Evolutionary conservation across 2,888 invertebrate species (phyloP).

Genomic region (Aspidiotus destructor): DNA sequence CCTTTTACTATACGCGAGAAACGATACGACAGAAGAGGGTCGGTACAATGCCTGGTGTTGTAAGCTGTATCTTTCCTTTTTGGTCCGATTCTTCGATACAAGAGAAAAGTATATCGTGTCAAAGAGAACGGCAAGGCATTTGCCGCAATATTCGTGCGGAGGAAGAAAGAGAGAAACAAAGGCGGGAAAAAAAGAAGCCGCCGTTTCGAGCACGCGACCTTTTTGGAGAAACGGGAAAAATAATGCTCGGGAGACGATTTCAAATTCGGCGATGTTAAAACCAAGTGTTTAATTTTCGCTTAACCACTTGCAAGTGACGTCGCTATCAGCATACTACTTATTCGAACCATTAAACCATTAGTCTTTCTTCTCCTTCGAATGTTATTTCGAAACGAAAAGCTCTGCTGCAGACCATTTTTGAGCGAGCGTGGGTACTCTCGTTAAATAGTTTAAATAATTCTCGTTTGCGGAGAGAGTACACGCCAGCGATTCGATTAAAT

Average conservation of each 20-base stretch:
- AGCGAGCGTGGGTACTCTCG: no score
- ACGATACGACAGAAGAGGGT: not conserved
- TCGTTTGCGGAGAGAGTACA: no score
- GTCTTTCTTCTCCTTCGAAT: not conserved
- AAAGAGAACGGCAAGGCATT: not conserved
- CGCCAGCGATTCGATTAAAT: no score
- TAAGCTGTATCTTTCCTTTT: slow-evolving; percentile 8
- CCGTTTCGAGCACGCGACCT: not conserved
- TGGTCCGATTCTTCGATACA: slow-evolving; percentile 1
- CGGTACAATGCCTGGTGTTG: slow-evolving; percentile 3
- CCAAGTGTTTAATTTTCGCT: slow-evolving; percentile 4
- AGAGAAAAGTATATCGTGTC: not conserved
- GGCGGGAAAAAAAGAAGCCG: not conserved
- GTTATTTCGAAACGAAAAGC: not conserved
- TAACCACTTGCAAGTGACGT: slow-evolving; percentile 2
- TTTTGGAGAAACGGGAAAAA: slow-evolving; percentile 1
- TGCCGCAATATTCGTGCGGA: not conserved
- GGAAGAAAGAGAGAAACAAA: no score
- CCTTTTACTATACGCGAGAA: slow-evolving; percentile 13
- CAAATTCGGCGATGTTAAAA: not conserved
- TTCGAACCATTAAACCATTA: slow-evolving; percentile 4
- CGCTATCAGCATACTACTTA: slow-evolving; percentile 1
- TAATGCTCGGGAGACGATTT: not conserved
- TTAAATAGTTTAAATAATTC: no score
- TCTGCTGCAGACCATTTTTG: no score